Evolutionary conservation across 2,888 invertebrate genomes (phyloP), one percentile per base, ranked within the genome.

Genomic region (Calephelis perditalis): DNA sequence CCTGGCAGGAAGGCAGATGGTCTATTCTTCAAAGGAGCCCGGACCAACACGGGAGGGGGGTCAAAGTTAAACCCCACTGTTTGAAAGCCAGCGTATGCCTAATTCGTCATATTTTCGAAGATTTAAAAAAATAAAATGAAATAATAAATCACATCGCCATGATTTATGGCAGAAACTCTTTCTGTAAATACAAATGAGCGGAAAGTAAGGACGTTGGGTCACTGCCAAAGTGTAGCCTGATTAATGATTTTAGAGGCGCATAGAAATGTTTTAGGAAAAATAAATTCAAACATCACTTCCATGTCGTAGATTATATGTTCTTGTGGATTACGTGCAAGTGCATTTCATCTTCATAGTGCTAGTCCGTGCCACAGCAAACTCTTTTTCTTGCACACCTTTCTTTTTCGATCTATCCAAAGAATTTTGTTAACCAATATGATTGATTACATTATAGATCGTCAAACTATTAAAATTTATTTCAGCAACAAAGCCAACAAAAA

Each of bases 171-270:
- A 74, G 74, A 77, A 86, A 85, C 86, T 86, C 86, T 86, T 85
- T 86, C 83, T 78, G 82, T 83, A 86, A 87, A 86, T 86, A 87
- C 86, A 87, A 86, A 87, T 86, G 86, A 86, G 84, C 52, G 52
- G 76, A 80, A 77, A 81, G 81, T 82, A 80, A 81, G 84, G 81
- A 81, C 78, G 80, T 84, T 86, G 86, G 86, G 86, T 85, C 85
- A 85, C 80, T 84, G 86, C 87, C 87, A 87, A 87, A 86, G 84
- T 84, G 84, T 78, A 84, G 78, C 74, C 79, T 87, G 86, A 87
- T 87, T 86, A 86, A 87, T 87, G 86, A 85, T 82, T 86, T 85
- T 82, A 78, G 78, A 84, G 77, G 77, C 76, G 78, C 76, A 78
- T 77, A 67, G 79, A 75, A 80, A 81, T 81, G 79, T 80, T 81